These are phyloP conservation scores for Coracias cyanogaster DNA, from an alignment of 2,797 vertebrate species.

Conservation along the genomic window DNA sequence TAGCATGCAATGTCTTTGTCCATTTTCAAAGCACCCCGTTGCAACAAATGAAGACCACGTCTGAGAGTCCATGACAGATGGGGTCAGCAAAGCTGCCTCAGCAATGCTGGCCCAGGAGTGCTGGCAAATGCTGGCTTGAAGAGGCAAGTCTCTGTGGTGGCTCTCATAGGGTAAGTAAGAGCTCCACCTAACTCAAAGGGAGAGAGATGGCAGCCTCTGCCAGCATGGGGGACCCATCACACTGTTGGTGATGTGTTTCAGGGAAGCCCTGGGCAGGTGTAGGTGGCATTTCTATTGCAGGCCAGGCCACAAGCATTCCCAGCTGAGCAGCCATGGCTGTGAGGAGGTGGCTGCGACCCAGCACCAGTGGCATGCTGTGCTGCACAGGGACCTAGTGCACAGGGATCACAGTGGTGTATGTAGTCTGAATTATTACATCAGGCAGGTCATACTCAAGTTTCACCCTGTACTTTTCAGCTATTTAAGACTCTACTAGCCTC, in stretches of 20 bases:
- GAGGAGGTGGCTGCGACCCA: neutral
- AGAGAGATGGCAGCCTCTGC: neutral
- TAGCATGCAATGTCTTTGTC: neutral
- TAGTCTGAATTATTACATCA: neutral
- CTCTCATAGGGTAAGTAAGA: neutral
- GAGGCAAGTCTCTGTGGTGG: neutral
- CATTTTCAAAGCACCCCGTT: neutral
- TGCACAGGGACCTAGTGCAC: neutral
- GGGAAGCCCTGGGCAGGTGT: neutral
- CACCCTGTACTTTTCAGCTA: neutral
- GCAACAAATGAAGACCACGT: neutral
- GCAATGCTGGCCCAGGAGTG: neutral
- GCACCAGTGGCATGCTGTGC: neutral
- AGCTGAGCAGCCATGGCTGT: neutral
- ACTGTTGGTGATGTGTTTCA: neutral
- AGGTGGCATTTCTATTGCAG: neutral
- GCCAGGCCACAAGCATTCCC: too few species aligned
- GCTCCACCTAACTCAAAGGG: neutral
- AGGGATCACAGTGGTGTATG: too few species aligned
- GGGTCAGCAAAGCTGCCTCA: neutral
- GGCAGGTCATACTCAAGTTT: neutral
- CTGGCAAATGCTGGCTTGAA: neutral
- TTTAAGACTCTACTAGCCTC: neutral
- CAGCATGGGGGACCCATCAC: accelerated
- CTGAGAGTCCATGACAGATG: neutral